These are phyloP conservation scores for Cheilosia scutellata DNA, from an alignment of 2,888 invertebrate genomes.

Conservation along the genomic window DNA sequence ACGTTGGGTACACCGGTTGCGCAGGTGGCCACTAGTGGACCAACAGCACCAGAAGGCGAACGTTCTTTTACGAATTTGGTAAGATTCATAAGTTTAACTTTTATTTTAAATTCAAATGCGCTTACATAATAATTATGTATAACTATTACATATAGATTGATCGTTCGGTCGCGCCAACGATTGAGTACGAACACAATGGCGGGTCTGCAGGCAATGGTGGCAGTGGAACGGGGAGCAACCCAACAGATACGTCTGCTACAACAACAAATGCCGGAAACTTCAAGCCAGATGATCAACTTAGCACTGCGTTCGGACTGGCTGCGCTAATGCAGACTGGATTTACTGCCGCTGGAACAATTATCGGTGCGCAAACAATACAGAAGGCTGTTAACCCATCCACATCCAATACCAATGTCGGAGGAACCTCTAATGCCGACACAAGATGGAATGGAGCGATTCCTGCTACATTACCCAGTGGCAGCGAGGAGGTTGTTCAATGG, in stretches of 20 bases:
- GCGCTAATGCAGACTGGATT: conserved; percentile 88
- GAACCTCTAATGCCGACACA: conserved; percentile 64
- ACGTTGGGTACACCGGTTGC: conserved; percentile 84
- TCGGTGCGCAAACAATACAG: conserved; percentile 82
- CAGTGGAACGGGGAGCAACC: conserved; percentile 53
- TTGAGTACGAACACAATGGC: conserved; percentile 83
- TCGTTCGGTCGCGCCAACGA: conserved; percentile 83
- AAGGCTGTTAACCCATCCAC: conserved; percentile 78
- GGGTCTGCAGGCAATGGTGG: conserved; percentile 50
- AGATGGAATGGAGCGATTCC: conserved; percentile 88
- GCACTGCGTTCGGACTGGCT: conserved; percentile 89
- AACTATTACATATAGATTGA: conserved; percentile 79
- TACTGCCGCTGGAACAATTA: conserved; percentile 87
- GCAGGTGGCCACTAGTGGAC: conserved; percentile 84
- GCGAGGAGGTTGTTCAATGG: conserved; percentile 81
- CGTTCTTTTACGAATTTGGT: conserved; percentile 84
- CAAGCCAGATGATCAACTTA: conserved; percentile 90
- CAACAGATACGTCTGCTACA: conserved; percentile 79
- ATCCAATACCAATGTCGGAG: conserved; percentile 77
- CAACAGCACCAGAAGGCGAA: conserved; percentile 84
- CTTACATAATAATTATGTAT: not conserved
- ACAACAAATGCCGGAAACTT: conserved; percentile 83
- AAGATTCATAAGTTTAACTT: conserved; percentile 75
- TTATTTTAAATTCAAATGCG: not conserved
- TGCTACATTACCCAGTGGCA: conserved; percentile 84